Evolutionary conservation across 2,113 vertebrate species (phyloP), one percentile per base, ranked within the genome.

Genomic region (Anhinga anhinga): DNA sequence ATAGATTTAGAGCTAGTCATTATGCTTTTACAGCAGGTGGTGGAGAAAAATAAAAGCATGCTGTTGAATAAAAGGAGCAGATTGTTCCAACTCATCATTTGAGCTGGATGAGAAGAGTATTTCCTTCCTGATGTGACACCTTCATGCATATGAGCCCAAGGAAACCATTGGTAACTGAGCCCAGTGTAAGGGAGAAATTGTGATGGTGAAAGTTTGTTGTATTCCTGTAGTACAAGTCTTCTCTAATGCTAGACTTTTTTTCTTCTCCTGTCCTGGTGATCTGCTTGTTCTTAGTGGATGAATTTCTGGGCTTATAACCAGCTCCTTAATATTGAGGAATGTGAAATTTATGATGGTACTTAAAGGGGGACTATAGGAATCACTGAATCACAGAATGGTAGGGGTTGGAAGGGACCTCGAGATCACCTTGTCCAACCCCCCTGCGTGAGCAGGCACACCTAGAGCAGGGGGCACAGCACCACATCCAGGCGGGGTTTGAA

Each of bases 21-120:
- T 92, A 77, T 72, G 30, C 49, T 96, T 95, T 94, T 96, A 73
- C 34, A 94, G 47, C 59, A 94, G 73, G 70, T 90, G 36, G 32
- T 84, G 4, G 61, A 83, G 36, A 77, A 65, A 91, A 96, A 93
- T 49, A 95, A 87, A 91, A 95, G 17, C 55, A 73, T 63, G 9
- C n/a, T 91, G 42, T 78, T 97, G 77, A 96, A 76, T 88, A 82
- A 83, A 83, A 88, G 50, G 34, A 61, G n/a, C 83, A 72, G 52
- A 91, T 81, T 87, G 20, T 82, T 96, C 61, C n/a, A 86, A 32
- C 55, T 49, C 90, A 49, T 67, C 73, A 85, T 93, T 86, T 76
- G 42, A 58, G 66, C n/a, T 90, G 76, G 30, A 59, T 85, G 69
- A 89, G 58, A 42, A 66, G 29, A 52, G 18, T 53, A 40, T 97